A percentile compares a stretch with the other conserved stretches of the same genome.
Conservation (phyloP, 2,888 invertebrate species). For the Pemphredon lugubris region DNA sequence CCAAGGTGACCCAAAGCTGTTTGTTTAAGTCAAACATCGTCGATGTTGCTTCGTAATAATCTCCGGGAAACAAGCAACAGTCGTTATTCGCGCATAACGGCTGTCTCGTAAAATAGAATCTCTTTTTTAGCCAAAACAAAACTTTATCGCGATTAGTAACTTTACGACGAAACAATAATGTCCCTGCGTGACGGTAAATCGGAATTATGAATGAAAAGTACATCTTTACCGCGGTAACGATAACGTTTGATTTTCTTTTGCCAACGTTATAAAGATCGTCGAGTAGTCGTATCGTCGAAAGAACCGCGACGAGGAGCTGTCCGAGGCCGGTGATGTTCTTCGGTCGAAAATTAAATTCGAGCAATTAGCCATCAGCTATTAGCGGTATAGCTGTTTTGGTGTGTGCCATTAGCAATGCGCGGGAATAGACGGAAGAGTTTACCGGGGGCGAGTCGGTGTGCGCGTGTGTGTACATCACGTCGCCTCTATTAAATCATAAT, state of each 20-base stretch:
- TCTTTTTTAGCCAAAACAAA: too few species aligned
- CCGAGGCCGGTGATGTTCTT: constrained; percentile 35
- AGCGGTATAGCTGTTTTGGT: constrained; percentile 67
- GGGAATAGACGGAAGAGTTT: constrained; percentile 69
- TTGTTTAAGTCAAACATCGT: constrained; percentile 9
- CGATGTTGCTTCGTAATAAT: background rate
- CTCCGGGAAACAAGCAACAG: too few species aligned
- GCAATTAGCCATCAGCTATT: constrained; percentile 71
- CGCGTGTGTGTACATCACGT: constrained; percentile 68
- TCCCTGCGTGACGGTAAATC: too few species aligned
- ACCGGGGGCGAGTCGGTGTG: constrained; percentile 63
- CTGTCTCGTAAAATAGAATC: too few species aligned
- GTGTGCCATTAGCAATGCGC: constrained; percentile 69
- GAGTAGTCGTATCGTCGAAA: background rate
- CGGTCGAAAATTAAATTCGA: constrained; percentile 62
- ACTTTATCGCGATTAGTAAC: too few species aligned
- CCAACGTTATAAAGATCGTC: background rate
- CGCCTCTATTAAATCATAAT: constrained; percentile 77
- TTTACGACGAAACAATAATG: too few species aligned
- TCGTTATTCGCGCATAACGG: too few species aligned
- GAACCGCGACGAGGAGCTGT: constrained; percentile 2
- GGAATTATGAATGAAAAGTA: too few species aligned
- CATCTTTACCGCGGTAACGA: too few species aligned
- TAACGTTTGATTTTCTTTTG: too few species aligned
- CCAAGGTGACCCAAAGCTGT: constrained; percentile 17